A percentile compares a stretch with the other conserved stretches of the same genome.
Evolutionary conservation across 2,113 vertebrate genomes (phyloP).

Genomic region (Enhydra lutris): DNA sequence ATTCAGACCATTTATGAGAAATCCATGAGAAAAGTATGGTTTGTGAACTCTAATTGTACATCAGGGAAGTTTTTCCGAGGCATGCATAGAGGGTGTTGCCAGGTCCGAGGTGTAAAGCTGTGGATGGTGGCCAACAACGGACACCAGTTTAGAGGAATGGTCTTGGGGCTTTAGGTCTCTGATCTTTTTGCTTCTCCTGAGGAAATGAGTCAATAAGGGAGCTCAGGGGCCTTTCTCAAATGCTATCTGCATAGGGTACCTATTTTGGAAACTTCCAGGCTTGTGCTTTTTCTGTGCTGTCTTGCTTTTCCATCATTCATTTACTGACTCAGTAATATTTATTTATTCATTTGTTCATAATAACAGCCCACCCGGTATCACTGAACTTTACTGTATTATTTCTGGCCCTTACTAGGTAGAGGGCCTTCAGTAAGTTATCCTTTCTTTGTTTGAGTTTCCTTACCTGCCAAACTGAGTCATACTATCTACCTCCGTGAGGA

Average conservation of each 20-base stretch:
- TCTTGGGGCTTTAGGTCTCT: neutral
- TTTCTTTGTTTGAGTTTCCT: neutral
- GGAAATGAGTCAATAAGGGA: neutral
- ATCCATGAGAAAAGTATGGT: neutral
- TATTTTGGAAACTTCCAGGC: neutral
- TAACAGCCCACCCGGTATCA: neutral
- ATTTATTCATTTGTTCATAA: neutral
- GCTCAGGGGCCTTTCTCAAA: neutral
- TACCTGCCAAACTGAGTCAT: neutral
- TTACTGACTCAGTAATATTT: neutral
- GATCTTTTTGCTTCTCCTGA: neutral
- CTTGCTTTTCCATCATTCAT: neutral
- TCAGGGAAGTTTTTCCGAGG: neutral
- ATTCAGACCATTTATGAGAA: neutral
- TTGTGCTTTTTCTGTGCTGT: neutral
- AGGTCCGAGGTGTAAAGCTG: neutral
- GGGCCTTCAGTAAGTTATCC: neutral
- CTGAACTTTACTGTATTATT: neutral
- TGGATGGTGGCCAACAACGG: fast-evolving
- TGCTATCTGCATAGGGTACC: neutral
- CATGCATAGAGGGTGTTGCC: fast-evolving
- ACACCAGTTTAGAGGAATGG: neutral
- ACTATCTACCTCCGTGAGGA: neutral
- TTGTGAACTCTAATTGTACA: neutral
- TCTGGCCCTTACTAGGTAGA: neutral